These are phyloP conservation scores for Synergus itoensis DNA, from an alignment of 2,888 invertebrate genomes.

Conservation along the genomic window DNA sequence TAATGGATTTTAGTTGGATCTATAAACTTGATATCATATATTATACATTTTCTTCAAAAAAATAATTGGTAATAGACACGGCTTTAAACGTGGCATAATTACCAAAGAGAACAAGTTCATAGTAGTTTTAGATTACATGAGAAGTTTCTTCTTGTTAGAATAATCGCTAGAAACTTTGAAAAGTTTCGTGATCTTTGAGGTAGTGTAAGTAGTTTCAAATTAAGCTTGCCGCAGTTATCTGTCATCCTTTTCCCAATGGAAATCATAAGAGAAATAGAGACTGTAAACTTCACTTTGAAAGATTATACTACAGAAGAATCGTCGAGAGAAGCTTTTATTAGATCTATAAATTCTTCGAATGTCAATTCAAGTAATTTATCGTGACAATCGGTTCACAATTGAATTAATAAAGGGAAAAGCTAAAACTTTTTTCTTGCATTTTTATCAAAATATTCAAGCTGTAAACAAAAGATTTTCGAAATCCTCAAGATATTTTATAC, in stretches of 20 bases:
- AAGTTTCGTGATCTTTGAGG: conserved; percentile 15
- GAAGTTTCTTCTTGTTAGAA: conserved; percentile 13
- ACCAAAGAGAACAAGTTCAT: neutral
- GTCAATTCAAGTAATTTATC: neutral
- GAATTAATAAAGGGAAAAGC: neutral
- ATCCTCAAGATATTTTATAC: neutral
- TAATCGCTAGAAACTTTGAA: conserved; percentile 22
- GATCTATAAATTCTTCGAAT: neutral
- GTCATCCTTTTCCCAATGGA: conserved; percentile 7
- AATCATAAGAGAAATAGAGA: neutral
- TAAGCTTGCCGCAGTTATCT: conserved; percentile 15
- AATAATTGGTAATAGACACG: neutral
- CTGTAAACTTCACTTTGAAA: neutral
- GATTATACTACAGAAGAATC: neutral
- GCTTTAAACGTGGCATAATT: neutral
- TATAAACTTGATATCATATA: too few relatives aligned
- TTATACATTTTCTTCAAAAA: neutral
- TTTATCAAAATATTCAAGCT: neutral
- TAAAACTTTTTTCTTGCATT: neutral
- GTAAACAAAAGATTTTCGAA: neutral
- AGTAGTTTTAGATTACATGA: conserved; percentile 23
- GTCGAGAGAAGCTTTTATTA: neutral
- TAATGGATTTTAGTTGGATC: too few relatives aligned
- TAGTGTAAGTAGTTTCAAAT: conserved; percentile 31
- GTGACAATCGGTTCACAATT: neutral